Percentiles rank a stretch among this genome's conserved stretches.
phyloP scores from a whole-genome alignment of 2,113 vertebrate genomes.

The Carassius auratus region DNA sequence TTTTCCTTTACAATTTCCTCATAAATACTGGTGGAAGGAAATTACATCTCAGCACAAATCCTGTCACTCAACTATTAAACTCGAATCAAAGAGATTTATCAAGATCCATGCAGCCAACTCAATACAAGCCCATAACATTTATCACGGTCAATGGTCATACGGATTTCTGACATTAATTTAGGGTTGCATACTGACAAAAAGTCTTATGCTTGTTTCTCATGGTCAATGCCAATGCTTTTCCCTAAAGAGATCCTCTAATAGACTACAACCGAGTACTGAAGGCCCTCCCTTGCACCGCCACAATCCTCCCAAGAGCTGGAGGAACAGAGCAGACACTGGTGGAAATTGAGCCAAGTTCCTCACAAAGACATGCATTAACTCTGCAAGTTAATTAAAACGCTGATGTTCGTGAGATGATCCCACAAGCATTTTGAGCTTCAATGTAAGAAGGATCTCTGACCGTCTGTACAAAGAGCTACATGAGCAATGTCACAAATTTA shows the following conservation, averaged over 20 bases:
- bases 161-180: constrained; percentile 15
- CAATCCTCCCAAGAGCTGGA: constrained; percentile 14
- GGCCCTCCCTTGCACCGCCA: background rate
- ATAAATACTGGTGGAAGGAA: background rate
- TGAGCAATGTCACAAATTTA: background rate
- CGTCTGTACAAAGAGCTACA: background rate
- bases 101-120: background rate
- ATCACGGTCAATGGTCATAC: background rate
- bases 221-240: constrained; percentile 30
- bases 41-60: constrained; percentile 16
- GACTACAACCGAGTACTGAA: constrained; percentile 11
- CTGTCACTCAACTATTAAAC: background rate
- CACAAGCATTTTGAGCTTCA: background rate
- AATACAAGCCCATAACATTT: background rate
- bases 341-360: constrained; percentile 22
- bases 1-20: constrained; percentile 25
- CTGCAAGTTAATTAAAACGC: background rate
- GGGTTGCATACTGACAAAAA: constrained; percentile 26
- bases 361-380: background rate
- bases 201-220: constrained; percentile 40
- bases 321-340: constrained; percentile 2
- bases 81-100: background rate
- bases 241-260: constrained; percentile 41
- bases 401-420: background rate
- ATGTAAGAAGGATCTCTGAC: background rate